Percentiles rank a stretch among this genome's conserved stretches.
Evolutionary conservation across 2,888 invertebrate genomes (phyloP).

Genomic region (Agriopis leucophaearia): DNA sequence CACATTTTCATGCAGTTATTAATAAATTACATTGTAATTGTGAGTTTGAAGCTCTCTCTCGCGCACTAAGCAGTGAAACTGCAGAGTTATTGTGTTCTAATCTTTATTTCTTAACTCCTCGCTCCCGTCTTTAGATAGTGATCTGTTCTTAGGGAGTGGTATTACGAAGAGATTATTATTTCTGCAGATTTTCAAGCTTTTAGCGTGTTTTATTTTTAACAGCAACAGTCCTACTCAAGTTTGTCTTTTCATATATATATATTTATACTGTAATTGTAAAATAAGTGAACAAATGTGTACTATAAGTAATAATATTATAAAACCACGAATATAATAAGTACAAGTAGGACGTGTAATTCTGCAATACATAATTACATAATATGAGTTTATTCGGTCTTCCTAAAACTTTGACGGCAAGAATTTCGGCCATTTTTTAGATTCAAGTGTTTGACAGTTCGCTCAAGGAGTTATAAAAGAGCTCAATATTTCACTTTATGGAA

Average conservation of each 20-base stretch:
- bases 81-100: neutral
- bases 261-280: neutral
- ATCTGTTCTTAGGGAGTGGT: conserved; percentile 15
- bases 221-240: no score
- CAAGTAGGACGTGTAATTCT: no score
- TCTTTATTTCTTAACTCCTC: conserved; percentile 9
- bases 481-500: no score
- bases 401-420: neutral
- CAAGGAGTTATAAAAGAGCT: no score
- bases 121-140: conserved; percentile 23
- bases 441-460: no score
- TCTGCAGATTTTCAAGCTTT: conserved; percentile 21
- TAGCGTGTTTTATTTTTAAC: conserved; percentile 3
- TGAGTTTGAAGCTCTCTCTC: neutral
- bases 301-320: no score
- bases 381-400: neutral
- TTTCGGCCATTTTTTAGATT: no score
- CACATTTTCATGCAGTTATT: no score
- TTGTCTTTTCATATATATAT: neutral
- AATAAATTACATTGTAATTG: neutral
- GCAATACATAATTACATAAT: no score
- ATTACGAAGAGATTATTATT: conserved; percentile 10
- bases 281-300: no score
- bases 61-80: neutral
- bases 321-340: no score